Evolutionary conservation across 2,888 invertebrate genomes (phyloP), one percentile per base, ranked within the genome.

Genomic region (Nomada hirtipes): DNA sequence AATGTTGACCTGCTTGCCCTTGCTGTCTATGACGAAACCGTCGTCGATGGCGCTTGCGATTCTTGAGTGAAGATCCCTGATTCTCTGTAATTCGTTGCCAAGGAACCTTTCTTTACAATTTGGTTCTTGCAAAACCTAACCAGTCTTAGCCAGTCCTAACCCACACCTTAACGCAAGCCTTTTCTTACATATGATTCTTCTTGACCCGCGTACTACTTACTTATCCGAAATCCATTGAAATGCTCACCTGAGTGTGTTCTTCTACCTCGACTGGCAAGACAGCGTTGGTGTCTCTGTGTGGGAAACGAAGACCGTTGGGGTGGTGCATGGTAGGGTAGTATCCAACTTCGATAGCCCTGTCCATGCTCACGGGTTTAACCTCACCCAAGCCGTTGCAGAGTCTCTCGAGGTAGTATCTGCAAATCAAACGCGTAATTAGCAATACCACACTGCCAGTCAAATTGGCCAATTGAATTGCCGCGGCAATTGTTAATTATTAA

Each of bases 291-390:
- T 95, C 94, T 87, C 96, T 94, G 94, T 52, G 95, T 95, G 23
- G 57, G 57, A 93, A 95, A 95, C 60, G 95, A 94, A 95, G 91
- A 76, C 96, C 96, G 89, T 96, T 96, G 90, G 95, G 95, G 91
- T 95, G 95, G 80, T 95, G 95, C 89, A 96, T 92, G 92, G 95
- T 95, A 11, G 97, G 95, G 91, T 96, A 95, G 89, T 95, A 97
- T n/a, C 95, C 95, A 64, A 94, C 94, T 75, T 94, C 91, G 77
- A 95, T 90, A 72, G 94, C 91, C 57, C 94, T 91, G 91, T 93
- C 95, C 95, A 96, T 1, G n/a, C 26, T 20, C n/a, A 15, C 11
- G 7, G 20, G 10, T 26, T 10, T 83, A 96, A 95, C 23, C 95
- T 95, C 36, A 10, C 96, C 96, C 76, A 96, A 91, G 44, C 95